phyloP scores from a whole-genome alignment of 2,113 vertebrate genomes.

The Cichladusa arquata region DNA sequence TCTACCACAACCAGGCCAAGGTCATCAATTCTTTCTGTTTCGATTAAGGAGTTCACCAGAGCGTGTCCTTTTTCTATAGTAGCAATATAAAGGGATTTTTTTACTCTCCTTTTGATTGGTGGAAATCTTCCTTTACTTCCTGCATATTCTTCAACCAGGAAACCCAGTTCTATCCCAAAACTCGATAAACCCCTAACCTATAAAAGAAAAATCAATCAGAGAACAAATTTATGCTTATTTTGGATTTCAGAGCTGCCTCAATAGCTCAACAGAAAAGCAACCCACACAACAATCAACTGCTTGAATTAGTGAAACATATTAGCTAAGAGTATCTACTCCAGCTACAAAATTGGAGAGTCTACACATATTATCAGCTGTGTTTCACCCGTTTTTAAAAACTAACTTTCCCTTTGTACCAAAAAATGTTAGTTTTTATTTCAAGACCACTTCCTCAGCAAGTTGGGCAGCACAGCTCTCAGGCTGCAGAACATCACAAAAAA shows the following conservation, averaged over 20 bases:
- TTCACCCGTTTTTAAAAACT: not conserved
- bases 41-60: conserved; percentile 92
- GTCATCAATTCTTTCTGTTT: conserved; percentile 74
- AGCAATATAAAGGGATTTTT: conserved; percentile 85
- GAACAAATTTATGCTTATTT: not conserved
- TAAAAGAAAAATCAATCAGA: not conserved
- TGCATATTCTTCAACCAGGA: conserved; percentile 96
- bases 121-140: conserved; percentile 94
- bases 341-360: not conserved
- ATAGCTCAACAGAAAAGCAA: not conserved
- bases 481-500: not conserved
- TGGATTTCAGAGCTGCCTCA: not conserved
- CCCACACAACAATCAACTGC: not conserved
- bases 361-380: not conserved
- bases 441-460: not conserved
- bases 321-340: not conserved
- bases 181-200: conserved; percentile 85
- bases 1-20: conserved; percentile 92
- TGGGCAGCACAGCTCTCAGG: not conserved
- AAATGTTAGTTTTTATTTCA: not conserved
- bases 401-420: not conserved
- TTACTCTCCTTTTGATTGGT: conserved; percentile 84
- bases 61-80: conserved; percentile 94
- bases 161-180: conserved; percentile 91
- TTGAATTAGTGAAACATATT: not conserved